These are phyloP conservation scores for Poicephalus gulielmi DNA, from an alignment of 2,113 vertebrate species.

Conservation along the genomic window DNA sequence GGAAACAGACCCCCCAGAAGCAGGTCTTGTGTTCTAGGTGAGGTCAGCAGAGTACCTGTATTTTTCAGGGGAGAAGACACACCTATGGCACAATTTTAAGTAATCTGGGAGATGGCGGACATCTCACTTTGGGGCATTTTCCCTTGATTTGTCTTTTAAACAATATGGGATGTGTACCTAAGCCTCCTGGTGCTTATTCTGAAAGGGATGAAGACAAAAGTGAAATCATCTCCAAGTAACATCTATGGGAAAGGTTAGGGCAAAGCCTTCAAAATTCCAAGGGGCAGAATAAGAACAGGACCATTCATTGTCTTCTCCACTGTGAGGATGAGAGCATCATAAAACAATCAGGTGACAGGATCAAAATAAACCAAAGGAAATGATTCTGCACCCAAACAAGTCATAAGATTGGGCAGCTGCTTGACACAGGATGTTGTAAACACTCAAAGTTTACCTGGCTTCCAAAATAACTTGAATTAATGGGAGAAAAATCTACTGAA, in stretches of 20 bases:
- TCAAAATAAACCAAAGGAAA: constrained; percentile 20
- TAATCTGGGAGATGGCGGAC: neutral
- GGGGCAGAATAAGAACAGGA: neutral
- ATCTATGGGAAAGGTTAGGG: neutral
- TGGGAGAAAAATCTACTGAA: neutral
- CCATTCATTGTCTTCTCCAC: neutral
- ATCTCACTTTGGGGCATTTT: neutral
- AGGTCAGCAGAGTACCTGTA: neutral
- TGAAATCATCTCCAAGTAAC: neutral
- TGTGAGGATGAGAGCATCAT: neutral
- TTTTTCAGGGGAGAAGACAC: neutral
- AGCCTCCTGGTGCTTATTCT: neutral
- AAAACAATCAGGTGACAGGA: neutral
- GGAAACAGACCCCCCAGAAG: neutral
- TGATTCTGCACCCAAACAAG: neutral
- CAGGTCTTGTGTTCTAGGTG: neutral
- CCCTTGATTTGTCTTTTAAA: neutral
- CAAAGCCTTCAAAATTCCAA: neutral
- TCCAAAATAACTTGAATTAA: constrained; percentile 9
- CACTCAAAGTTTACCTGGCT: neutral
- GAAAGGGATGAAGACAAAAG: neutral
- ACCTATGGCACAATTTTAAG: neutral
- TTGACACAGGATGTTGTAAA: constrained; percentile 36
- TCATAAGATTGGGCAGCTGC: neutral
- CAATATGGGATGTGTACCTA: neutral